Base-by-base conservation (phyloP, 2,113 vertebrate species). In the Chrysochloris asiatica region DNA sequence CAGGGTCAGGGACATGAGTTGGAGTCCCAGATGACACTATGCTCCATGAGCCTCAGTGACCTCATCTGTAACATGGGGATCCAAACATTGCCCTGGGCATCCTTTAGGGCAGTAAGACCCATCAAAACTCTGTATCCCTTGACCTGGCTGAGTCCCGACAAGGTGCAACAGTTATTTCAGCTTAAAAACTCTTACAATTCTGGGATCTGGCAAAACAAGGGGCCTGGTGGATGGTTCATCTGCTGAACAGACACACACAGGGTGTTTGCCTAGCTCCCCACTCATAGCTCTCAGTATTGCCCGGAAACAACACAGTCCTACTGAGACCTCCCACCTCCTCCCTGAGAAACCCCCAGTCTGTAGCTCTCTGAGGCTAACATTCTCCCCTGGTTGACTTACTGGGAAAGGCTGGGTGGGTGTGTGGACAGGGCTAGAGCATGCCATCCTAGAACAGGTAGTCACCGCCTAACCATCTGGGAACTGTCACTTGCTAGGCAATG, bases 401-500 rank as follows among this genome's bases (percentile, higher is more conserved):
- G 4, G 67, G 47, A 41, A 33, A 76, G 50, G 47, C 43, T 3
- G 14, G 26, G 3, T 1, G 11, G 36, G n/a, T 13, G 28, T 2
- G 21, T 1, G 22, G 48, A 83, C 28, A 0, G 14, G 33, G 26
- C 17, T 48, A 54, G 36, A 38, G 71, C 41, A 82, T 56, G 17
- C n/a, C 54, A 52, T 14, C 3, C 59, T 19, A 76, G 54, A 36
- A 36, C 1, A 61, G 88, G 72, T 2, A 0, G 78, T 41, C 38
- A 73, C 48, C 47, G 90, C 52, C 71, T 28, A 54, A 69, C 76
- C 72, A 26, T 65, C n/a, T 52, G 65, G 86, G 89, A 76, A 83
- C 47, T 2, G 33, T 50, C 67, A 56, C 83, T 59, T 6, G 86
- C 88, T 92, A 97, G 94, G 93, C 93, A 92, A 86, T 88, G 88